Evolutionary conservation across 2,888 invertebrate species (phyloP).

Genomic region (Pyralis farinalis): DNA sequence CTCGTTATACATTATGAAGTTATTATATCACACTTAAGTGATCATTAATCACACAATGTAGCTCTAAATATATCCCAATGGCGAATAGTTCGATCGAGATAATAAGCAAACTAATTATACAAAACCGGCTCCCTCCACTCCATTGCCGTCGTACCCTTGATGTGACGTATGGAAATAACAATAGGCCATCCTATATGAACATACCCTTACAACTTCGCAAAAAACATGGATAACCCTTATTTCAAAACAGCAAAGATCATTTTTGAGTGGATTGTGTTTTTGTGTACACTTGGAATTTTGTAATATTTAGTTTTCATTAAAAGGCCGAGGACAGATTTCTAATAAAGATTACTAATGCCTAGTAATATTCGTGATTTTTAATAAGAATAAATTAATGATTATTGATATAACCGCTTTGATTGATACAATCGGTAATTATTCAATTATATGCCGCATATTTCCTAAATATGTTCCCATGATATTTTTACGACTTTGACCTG

Average conservation of each 20-base stretch:
- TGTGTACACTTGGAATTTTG: slow-evolving; percentile 11
- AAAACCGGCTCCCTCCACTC: slow-evolving; percentile 35
- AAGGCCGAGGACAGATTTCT: slow-evolving; percentile 46
- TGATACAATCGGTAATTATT: slow-evolving; percentile 16
- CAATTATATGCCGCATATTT: slow-evolving; percentile 2
- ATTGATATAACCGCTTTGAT: slow-evolving; percentile 23
- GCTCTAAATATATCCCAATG: slow-evolving; percentile 28
- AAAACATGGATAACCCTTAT: background rate
- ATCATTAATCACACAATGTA: slow-evolving; percentile 8
- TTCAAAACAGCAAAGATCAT: slow-evolving; percentile 6
- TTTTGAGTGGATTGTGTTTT: background rate
- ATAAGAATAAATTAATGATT: slow-evolving; percentile 30
- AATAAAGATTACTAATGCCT: slow-evolving; percentile 33
- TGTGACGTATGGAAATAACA: slow-evolving; percentile 54
- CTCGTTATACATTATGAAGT: too few relatives aligned
- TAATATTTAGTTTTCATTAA: slow-evolving; percentile 37
- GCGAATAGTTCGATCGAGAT: slow-evolving; percentile 51
- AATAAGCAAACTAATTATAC: slow-evolving; percentile 65
- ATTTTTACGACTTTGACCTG: background rate
- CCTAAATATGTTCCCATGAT: background rate
- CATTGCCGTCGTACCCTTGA: slow-evolving; percentile 35
- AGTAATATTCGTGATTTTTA: slow-evolving; percentile 33
- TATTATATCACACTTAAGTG: slow-evolving; percentile 12
- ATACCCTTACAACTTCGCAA: slow-evolving; percentile 2
- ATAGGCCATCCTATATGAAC: slow-evolving; percentile 30